Evolutionary conservation across 2,797 vertebrate genomes (phyloP), one percentile per base, ranked within the genome.

Genomic region (Morelia viridis): DNA sequence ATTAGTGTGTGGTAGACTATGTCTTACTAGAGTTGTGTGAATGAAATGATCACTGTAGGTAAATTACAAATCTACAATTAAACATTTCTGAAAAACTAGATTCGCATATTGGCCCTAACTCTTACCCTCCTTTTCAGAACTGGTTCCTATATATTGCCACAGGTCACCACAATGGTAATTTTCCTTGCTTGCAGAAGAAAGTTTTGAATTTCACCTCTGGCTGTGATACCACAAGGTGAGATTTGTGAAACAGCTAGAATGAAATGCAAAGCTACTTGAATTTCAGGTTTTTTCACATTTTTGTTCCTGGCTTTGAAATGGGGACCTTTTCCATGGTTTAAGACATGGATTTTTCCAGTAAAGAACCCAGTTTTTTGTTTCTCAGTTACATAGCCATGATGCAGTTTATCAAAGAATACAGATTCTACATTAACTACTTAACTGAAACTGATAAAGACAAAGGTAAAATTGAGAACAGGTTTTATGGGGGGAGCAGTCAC

Each of bases 231-330:
- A 87, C 24, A 84, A 91, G 84, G 50, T 65, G 68, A 50, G 35
- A 86, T 90, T 87, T 90, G 87, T 61, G 91, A 92, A 90, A 92
- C 62, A 8, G 41, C 50, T 76, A 60, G 53, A 85, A 68, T 9
- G 56, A 92, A 92, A 88, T 92, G 91, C 85, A 92, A 93, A 84
- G 56, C 35, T 84, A 90, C 93, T 92, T 92, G 93, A 92, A 93
- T 93, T 88, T 93, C 93, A 93, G 90, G 93, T 90, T n/a, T 93
- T 93, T 88, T 90, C 71, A 62, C 88, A 92, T 92, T 80, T 93
- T 87, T 35, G 46, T 89, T 80, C 28, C 26, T 22, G 60, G 50
- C 56, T 84, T 19, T 13, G 46, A 60, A 85, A 64, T 6, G 65
- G 89, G 46, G 35, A 62, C 8, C 26, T 64, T 83, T 88, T 50